A percentile compares a stretch with the other conserved stretches of the same genome.
Evolutionary conservation across 2,113 vertebrate species (phyloP).

Genomic region (Acrocephalus arundinaceus): DNA sequence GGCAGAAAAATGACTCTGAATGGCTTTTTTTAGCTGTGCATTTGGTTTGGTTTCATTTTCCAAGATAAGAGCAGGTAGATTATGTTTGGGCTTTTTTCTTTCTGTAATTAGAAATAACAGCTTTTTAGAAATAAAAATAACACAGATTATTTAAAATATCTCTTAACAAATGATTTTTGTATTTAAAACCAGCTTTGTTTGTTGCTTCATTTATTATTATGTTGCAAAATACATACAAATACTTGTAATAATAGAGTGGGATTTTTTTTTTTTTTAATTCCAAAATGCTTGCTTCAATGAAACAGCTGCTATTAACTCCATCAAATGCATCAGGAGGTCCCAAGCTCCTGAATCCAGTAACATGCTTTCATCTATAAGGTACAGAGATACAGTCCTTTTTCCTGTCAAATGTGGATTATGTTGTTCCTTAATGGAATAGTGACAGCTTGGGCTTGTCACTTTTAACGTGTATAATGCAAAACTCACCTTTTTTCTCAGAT

Average conservation of each 20-base stretch:
- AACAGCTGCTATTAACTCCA: background rate
- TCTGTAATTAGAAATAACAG: background rate
- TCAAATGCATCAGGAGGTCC: background rate
- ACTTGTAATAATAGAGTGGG: background rate
- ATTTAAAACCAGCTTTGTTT: background rate
- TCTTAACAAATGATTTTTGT: background rate
- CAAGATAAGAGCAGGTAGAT: background rate
- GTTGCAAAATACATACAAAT: background rate
- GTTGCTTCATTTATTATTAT: background rate
- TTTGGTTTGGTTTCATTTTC: background rate
- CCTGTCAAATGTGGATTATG: background rate
- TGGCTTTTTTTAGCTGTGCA: accelerated
- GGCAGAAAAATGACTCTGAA: background rate
- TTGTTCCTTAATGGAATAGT: background rate
- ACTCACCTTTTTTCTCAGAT: background rate
- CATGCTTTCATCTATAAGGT: background rate
- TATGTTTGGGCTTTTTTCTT: background rate
- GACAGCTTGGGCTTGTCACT: background rate
- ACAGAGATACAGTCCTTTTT: background rate
- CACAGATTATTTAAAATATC: background rate
- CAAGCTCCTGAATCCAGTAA: background rate
- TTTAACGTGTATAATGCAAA: background rate
- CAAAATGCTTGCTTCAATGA: background rate
- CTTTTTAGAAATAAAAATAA: background rate
- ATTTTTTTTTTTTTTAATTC: background rate